These are phyloP conservation scores for Heptranchias perlo DNA, from an alignment of 2,113 vertebrate species.

Conservation along the genomic window DNA sequence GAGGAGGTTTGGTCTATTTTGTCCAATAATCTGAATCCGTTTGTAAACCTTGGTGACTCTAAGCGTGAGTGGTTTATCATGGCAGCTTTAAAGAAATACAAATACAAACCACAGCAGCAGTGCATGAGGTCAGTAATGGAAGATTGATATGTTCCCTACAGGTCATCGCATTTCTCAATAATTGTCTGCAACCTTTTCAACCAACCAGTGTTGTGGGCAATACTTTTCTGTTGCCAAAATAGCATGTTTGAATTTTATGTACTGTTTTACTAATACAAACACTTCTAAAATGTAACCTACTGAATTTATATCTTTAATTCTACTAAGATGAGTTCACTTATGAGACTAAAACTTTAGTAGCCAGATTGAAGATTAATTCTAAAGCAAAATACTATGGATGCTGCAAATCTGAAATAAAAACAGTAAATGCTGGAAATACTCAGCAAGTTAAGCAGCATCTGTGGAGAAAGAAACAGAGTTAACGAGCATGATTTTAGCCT, in stretches of 20 bases:
- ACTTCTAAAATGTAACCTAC: neutral
- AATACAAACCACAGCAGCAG: neutral
- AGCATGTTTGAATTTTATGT: neutral
- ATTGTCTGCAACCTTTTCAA: neutral
- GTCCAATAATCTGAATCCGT: neutral
- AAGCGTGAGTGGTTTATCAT: neutral
- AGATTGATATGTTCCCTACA: neutral
- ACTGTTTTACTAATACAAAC: neutral
- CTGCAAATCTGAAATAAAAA: no score
- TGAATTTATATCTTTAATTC: neutral
- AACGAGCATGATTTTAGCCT: no score
- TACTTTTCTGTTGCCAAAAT: neutral
- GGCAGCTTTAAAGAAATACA: neutral
- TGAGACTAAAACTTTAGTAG: neutral
- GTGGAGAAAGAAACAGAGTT: no score
- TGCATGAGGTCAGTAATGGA: neutral
- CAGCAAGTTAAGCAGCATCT: no score
- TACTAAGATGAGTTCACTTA: neutral
- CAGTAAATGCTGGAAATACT: no score
- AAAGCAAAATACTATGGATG: no score
- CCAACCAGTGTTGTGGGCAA: neutral
- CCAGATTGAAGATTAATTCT: neutral
- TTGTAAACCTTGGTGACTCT: neutral
- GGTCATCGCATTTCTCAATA: neutral
- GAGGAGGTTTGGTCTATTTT: neutral